These are phyloP conservation scores for Agonopterix subpropinquella DNA, from an alignment of 2,888 invertebrate species.

Conservation along the genomic window DNA sequence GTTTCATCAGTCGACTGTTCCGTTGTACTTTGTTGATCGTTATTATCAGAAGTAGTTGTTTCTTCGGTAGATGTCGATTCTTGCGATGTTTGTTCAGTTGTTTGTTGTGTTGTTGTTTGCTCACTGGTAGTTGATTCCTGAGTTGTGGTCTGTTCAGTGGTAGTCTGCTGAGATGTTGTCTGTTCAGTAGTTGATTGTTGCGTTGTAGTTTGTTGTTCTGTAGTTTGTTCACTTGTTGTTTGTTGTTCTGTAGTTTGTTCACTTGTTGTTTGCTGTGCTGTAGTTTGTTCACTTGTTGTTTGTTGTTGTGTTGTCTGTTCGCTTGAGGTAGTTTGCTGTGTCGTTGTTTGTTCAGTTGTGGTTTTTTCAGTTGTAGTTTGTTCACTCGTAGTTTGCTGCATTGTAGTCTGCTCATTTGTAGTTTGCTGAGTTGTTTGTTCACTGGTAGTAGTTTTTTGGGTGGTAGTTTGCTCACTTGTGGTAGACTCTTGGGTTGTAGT, in stretches of 20 bases:
- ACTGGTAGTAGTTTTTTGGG: slow-evolving; percentile 8
- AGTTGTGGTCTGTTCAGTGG: slow-evolving; percentile 22
- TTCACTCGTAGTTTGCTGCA: slow-evolving; percentile 21
- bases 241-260: slow-evolving; percentile 12
- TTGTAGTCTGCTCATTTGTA: slow-evolving; percentile 19
- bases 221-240: slow-evolving; percentile 13
- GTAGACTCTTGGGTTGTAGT: slow-evolving; percentile 16
- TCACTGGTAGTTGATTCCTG: slow-evolving; percentile 15
- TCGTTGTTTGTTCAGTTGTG: slow-evolving; percentile 21
- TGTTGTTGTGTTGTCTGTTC: slow-evolving; percentile 24
- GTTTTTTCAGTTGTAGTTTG: slow-evolving; percentile 17
- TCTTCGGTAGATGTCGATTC: slow-evolving; percentile 18
- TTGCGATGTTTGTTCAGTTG: slow-evolving; percentile 16
- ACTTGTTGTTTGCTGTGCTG: slow-evolving; percentile 15
- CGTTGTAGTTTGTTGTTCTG: slow-evolving; percentile 13
- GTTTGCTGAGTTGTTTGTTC: slow-evolving; percentile 15
- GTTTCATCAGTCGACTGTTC: slow-evolving; percentile 16
- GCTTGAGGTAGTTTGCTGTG: slow-evolving; percentile 15
- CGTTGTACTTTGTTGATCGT: slow-evolving; percentile 15
- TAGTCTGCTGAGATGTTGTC: slow-evolving; percentile 19
- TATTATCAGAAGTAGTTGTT: slow-evolving; percentile 18
- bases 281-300: slow-evolving; percentile 17
- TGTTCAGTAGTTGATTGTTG: slow-evolving; percentile 19
- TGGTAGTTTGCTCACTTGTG: slow-evolving; percentile 10
- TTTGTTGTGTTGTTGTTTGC: slow-evolving; percentile 15